A percentile compares a stretch with the other conserved stretches of the same genome.
These are phyloP conservation scores for Lysandra bellargus DNA, from an alignment of 2,888 invertebrate genomes.

Conservation along the genomic window DNA sequence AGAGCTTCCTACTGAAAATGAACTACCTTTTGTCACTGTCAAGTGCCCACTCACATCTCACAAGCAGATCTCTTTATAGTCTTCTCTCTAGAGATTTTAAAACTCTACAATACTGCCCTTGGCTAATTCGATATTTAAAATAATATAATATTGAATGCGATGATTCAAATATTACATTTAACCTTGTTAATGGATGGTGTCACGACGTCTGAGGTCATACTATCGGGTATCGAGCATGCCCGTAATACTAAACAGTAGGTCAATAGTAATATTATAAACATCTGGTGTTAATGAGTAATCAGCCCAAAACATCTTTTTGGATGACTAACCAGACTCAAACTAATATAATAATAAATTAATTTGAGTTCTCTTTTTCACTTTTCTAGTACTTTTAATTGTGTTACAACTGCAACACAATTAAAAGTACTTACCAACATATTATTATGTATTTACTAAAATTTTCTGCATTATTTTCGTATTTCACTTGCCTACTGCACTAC, in stretches of 20 bases:
- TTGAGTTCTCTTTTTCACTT: too few species aligned
- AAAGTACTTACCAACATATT: too few species aligned
- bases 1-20: too few species aligned
- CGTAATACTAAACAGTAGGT: neutral
- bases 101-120: neutral
- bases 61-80: neutral
- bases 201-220: slow-evolving; percentile 58
- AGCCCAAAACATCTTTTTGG: neutral
- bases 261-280: neutral
- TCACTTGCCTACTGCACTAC: neutral
- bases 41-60: too few species aligned
- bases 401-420: too few species aligned
- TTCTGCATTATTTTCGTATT: too few species aligned
- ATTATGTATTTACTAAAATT: too few species aligned
- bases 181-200: slow-evolving; percentile 72
- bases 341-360: too few species aligned
- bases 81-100: neutral
- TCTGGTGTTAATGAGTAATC: neutral
- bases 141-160: neutral
- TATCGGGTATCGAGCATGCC: slow-evolving; percentile 44
- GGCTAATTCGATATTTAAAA: neutral
- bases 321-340: too few species aligned
- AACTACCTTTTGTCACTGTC: too few species aligned
- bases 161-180: slow-evolving; percentile 62
- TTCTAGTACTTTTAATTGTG: too few species aligned